Percentiles rank a stretch among this genome's conserved stretches.
phyloP scores from a whole-genome alignment of 2,797 vertebrate genomes.

The Leptodactylus fallax region DNA sequence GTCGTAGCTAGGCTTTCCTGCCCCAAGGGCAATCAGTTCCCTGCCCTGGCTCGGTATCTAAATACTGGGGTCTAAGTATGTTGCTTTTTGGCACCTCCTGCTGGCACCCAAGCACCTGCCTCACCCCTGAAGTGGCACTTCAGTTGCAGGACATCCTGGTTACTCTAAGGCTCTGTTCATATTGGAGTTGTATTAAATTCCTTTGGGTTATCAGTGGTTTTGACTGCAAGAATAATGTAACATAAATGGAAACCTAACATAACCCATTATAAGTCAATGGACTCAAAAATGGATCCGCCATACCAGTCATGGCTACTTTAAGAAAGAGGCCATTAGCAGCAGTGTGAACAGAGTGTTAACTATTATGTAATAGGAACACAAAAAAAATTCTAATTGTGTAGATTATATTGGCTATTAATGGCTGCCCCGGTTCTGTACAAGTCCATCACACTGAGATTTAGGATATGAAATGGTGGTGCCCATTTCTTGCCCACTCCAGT shows the following conservation, averaged over 20 bases:
- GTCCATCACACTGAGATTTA: not conserved
- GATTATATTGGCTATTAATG: not conserved
- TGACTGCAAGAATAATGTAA: not conserved
- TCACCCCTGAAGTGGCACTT: not conserved
- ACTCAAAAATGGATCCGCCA: not conserved
- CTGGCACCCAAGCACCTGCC: not conserved
- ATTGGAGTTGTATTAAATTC: not conserved
- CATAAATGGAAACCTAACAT: not conserved
- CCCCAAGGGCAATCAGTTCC: no score
- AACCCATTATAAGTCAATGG: not conserved
- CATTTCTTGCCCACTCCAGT: not conserved
- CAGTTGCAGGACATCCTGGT: constrained; percentile 12
- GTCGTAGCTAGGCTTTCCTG: not conserved
- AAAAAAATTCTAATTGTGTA: not conserved
- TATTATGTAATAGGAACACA: not conserved
- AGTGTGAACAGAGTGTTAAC: not conserved
- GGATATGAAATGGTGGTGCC: not conserved
- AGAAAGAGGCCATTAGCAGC: not conserved
- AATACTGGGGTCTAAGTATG: no score
- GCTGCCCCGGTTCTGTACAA: not conserved
- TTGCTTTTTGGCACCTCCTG: not conserved
- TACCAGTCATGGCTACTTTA: not conserved
- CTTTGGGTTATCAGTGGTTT: not conserved
- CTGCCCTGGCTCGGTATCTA: no score
- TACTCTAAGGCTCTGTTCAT: not conserved